Percentiles rank a stretch among this genome's conserved stretches.
phyloP scores from a whole-genome alignment of 1,140 invertebrate genomes.

The Carposina sasakii region DNA sequence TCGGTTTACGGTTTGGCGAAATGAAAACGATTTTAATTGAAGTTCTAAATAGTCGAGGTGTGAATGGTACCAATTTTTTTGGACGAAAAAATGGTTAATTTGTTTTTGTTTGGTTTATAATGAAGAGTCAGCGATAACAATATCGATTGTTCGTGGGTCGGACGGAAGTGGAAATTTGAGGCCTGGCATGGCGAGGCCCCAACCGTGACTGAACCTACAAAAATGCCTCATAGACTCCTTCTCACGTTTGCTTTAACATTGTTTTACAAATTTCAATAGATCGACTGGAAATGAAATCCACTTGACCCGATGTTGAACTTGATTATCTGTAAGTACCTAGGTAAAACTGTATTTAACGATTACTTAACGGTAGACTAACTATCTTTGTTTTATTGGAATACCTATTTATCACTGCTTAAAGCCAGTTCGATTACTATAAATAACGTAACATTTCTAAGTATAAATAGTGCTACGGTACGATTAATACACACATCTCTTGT shows the following conservation, averaged over 20 bases:
- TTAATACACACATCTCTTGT: constrained; percentile 9
- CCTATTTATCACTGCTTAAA: too few relatives aligned
- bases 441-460: too few relatives aligned
- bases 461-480: too few relatives aligned
- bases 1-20: constrained; percentile 16
- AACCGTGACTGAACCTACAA: constrained; percentile 57
- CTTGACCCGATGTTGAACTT: constrained; percentile 13
- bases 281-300: constrained; percentile 18
- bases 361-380: too few relatives aligned
- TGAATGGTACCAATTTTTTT: constrained; percentile 18
- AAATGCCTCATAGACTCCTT: constrained; percentile 35
- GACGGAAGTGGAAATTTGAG: constrained; percentile 59
- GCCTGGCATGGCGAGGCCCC: constrained; percentile 39
- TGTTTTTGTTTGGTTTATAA: constrained; percentile 51
- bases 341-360: too few relatives aligned
- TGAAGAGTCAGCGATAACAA: constrained; percentile 50
- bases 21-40: constrained; percentile 24
- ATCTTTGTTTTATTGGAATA: too few relatives aligned
- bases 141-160: constrained; percentile 54
- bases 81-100: constrained; percentile 37
- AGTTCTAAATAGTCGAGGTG: constrained; percentile 10
- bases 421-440: too few relatives aligned
- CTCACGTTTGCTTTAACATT: constrained; percentile 37
- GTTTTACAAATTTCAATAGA: constrained; percentile 27
- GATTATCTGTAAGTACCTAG: too few relatives aligned